Evolutionary conservation across 35 echinoderm and acorn worm genomes (phyloP), one percentile per base, ranked within the genome.

Genomic region (Anneissia japonica): DNA sequence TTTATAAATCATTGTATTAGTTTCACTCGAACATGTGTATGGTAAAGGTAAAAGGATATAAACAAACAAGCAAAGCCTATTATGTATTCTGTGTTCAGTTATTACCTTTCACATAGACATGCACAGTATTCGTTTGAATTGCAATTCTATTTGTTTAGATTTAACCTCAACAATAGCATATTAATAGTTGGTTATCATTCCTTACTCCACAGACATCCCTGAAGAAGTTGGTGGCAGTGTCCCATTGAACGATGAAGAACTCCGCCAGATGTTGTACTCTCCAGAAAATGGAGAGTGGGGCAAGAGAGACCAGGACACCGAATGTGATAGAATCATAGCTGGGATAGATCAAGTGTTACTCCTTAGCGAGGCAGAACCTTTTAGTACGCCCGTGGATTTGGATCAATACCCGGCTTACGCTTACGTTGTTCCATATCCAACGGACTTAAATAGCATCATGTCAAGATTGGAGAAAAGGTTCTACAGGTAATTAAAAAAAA

Each of bases 381-480:
- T 99, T 28, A 91, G 89, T 32, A 83, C 88, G 19, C 92, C 91
- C 4, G 96, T 99, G 4, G 96, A 99, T 75, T 87, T 99, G n/a
- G 87, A 85, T 35, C 73, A 41, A 14, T 94, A 94, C 76, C 96
- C 96, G 26, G 39, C 75, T 10, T 99, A 99, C 84, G 92, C 96
- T 7, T 86, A 83, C 45, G 83, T 84, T 4, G 78, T 99, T 11
- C 85, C 91, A 4, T 99, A 99, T 74, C 96, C 96, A 0, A 99
- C 92, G 0, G 96, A 94, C 79, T 79, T 99, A 16, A 91, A 39
- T 43, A 93, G 86, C 56, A 99, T 99, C 80, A 89, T 83, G 35
- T 77, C 51, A 1, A 79, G 96, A 29, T 79, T 99, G 0, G 90
- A 94, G 74, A 76, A 85, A 16, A 77, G 92, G 21, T 99, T 99